Base-by-base conservation (phyloP, 2,888 invertebrate species). In the Cabera pusaria region DNA sequence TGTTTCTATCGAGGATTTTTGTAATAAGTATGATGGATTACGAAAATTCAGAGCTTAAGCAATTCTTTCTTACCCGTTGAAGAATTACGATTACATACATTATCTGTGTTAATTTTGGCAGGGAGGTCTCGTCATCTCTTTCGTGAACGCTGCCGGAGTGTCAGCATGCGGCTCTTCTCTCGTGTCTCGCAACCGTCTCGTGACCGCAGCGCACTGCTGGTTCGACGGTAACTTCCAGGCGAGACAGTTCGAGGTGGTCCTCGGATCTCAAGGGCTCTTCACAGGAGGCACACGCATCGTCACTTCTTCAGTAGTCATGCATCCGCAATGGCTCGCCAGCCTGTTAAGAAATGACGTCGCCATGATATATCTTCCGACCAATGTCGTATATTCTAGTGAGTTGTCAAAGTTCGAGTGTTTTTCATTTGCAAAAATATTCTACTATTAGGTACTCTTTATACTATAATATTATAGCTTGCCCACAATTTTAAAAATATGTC, bases 171-270 rank as follows among this genome's bases (percentile, higher is more conserved):
- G 80, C 0, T 63, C 75, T 0, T 63, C 74, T 0, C 55, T 81
- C 1, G 2, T 81, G 1, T 41, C 64, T 0, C 1, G 42, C 6
- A 67, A 52, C 44, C 63, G 75, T 0, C 47, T 73, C 6, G 58
- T 76, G n/a, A 81, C 81, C 0, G 79, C 80, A 0, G 80, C 80
- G 5, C 81, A 81, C 52, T 81, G 81, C 56, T 79, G 79, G 78
- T 56, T 47, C 33, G 75, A 78, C 16, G 71, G 72, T 5, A 0
- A 5, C 3, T 56, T 56, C 28, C 72, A 72, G 14, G 79, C 66
- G 2, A 51, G 44, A 36, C 56, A 54, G 47, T 72, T 77, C 52
- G 36, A 40, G 0, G 76, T 74, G 1, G 72, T 79, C 6, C 61
- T 79, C 1, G 78, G 77, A 28, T 66, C 72, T 1, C 55, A 63